Percentiles rank a stretch among this genome's conserved stretches.
phyloP scores from a whole-genome alignment of 2,888 invertebrate genomes.

The Acanthopleura granulata region DNA sequence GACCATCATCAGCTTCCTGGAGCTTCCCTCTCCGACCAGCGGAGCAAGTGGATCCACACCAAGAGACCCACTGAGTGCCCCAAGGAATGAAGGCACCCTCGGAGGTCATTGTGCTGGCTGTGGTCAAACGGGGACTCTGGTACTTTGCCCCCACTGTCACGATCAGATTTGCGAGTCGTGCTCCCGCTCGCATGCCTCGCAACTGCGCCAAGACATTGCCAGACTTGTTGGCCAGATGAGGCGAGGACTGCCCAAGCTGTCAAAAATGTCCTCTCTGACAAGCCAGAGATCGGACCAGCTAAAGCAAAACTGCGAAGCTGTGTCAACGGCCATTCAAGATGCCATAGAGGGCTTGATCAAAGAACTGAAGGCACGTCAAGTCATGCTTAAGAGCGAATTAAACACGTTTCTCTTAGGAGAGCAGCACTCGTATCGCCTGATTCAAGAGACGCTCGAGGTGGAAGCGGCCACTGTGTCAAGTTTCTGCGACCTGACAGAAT shows the following conservation, averaged over 20 bases:
- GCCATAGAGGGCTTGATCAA: conserved; percentile 56
- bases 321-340: conserved; percentile 89
- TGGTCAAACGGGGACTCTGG: conserved; percentile 30
- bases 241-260: conserved; percentile 80
- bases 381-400: conserved; percentile 72
- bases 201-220: conserved; percentile 77
- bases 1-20: conserved; percentile 93
- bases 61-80: not conserved
- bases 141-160: conserved; percentile 95
- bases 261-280: conserved; percentile 52
- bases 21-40: conserved; percentile 82
- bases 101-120: too few species aligned
- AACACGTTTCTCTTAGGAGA: conserved; percentile 93
- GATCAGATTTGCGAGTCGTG: conserved; percentile 97
- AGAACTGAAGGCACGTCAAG: conserved; percentile 76
- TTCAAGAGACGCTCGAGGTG: conserved; percentile 93
- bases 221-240: conserved; percentile 79
- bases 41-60: not conserved
- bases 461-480: conserved; percentile 96
- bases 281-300: conserved; percentile 91
- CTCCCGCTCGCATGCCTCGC: conserved; percentile 75
- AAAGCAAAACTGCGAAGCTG: conserved; percentile 89
- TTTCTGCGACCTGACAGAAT: conserved; percentile 82
- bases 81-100: too few species aligned
- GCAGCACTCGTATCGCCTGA: conserved; percentile 82